A percentile compares a stretch with the other conserved stretches of the same genome.
phyloP scores from a whole-genome alignment of 2,113 vertebrate genomes.

The Rhinichthys klamathensis region DNA sequence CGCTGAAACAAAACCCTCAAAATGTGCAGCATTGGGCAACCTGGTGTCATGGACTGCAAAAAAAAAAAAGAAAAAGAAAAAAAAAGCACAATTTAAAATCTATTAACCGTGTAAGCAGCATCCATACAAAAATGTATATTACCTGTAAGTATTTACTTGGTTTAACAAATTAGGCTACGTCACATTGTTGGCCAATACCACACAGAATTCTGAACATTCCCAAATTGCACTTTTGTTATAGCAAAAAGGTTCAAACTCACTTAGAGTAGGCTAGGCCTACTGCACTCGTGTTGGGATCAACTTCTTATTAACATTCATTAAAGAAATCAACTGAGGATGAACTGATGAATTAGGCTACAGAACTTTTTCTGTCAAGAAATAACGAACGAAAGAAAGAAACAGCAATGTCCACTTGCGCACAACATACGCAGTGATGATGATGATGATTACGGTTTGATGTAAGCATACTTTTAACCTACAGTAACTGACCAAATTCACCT shows the following conservation, averaged over 20 bases:
- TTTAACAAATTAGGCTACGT: not conserved
- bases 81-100: conserved; percentile 23
- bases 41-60: conserved; percentile 15
- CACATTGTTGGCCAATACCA: not conserved
- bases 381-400: not conserved
- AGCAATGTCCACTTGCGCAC: not conserved
- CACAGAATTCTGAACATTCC: not conserved
- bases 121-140: not conserved
- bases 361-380: not conserved
- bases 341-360: not conserved
- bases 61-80: too few relatives aligned
- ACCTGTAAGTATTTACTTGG: not conserved
- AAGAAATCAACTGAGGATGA: not conserved
- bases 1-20: not conserved
- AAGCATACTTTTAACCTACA: not conserved
- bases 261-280: not conserved
- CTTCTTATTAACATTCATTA: not conserved
- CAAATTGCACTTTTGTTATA: not conserved
- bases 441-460: not conserved
- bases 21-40: conserved; percentile 30
- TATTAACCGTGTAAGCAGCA: not conserved
- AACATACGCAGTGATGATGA: not conserved
- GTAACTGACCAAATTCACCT: not conserved
- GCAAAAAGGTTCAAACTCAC: not conserved
- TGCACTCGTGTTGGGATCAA: not conserved